Conservation (phyloP, 2,888 invertebrate species). For the Ophion slaviceki region DNA sequence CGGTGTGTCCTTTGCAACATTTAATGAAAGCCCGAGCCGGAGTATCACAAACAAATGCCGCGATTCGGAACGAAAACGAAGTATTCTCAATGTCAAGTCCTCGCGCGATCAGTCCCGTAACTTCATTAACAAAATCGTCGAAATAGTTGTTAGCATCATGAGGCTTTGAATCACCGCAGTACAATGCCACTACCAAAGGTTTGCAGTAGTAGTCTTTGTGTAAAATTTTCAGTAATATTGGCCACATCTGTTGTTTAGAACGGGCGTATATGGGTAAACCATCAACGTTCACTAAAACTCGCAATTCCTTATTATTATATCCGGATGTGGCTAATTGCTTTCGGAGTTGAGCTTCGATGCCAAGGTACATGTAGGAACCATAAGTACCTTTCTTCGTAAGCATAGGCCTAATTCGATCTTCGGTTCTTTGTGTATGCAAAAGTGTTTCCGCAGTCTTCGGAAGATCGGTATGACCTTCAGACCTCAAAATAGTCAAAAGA, state of each 20-base stretch:
- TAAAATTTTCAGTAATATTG: constrained; percentile 46
- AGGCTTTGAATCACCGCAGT: constrained; percentile 65
- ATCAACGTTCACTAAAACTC: constrained; percentile 45
- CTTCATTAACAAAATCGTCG: constrained; percentile 60
- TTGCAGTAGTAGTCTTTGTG: constrained; percentile 47
- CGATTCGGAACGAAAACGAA: constrained; percentile 54
- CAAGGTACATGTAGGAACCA: constrained; percentile 47
- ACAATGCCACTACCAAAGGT: constrained; percentile 56
- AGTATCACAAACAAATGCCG: constrained; percentile 59
- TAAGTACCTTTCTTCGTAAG: constrained; percentile 34
- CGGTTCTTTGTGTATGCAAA: constrained; percentile 30
- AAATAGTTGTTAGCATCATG: constrained; percentile 45
- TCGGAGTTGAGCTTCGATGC: constrained; percentile 38
- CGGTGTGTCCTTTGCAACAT: constrained; percentile 55
- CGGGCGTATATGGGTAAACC: constrained; percentile 44
- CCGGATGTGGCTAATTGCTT: constrained; percentile 25
- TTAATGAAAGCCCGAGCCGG: constrained; percentile 63
- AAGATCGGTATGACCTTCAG: constrained; percentile 55
- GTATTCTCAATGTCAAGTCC: constrained; percentile 46
- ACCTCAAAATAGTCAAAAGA: constrained; percentile 35
- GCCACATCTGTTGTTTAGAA: constrained; percentile 53
- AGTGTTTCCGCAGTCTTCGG: constrained; percentile 54
- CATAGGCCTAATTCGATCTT: constrained; percentile 35
- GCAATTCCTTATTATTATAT: constrained; percentile 35
- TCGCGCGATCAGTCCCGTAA: constrained; percentile 32